Evolutionary conservation across 2,797 vertebrate genomes (phyloP), one percentile per base, ranked within the genome.

Genomic region (Propithecus deckenii): DNA sequence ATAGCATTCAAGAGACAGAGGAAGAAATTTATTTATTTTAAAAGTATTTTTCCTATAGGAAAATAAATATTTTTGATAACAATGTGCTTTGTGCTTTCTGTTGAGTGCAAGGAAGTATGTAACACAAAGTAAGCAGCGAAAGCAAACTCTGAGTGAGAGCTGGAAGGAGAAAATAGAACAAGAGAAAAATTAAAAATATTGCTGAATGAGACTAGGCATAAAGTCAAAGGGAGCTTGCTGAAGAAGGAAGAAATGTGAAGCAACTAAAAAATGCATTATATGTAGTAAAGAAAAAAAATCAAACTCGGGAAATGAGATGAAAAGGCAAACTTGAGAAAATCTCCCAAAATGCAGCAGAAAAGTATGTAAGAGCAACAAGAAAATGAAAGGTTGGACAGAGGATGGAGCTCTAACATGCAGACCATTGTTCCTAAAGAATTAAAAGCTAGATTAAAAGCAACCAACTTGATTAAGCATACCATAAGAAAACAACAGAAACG

Each of bases 1-100:
- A 90, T 14, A 81, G 55, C 81, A 94, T 94, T 96, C 83, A 88
- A 94, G 38, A 88, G 20, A 30, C 38, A 96, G 71, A 92, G 83
- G 61, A 87, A 93, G 80, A 89, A 87, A 92, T 86, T 76, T 38
- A 75, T 17, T 83, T 91, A 91, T 61, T 97, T 92, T 32, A 84
- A 74, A 96, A 90, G 38, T 48, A 89, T 86, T n/a, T 84, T 95
- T 96, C 81, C 94, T 87, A 46, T 59, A 96, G 65, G 65, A 90
- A 94, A 92, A 91, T 48, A 72, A 90, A 3, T 91, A 46, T 78
- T 95, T 94, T 78, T 38, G 23, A 52, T 91, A 83, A 89, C 46
- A 30, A 15, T 84, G 65, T 94, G 67, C 78, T 92, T 93, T 96
- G 79, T 91, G 46, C 32, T 97, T 95, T 69, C 65, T 91, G 9